A percentile compares a stretch with the other conserved stretches of the same genome.
These are phyloP conservation scores for Gavialis gangeticus DNA, from an alignment of 2,113 vertebrate genomes.

Conservation along the genomic window DNA sequence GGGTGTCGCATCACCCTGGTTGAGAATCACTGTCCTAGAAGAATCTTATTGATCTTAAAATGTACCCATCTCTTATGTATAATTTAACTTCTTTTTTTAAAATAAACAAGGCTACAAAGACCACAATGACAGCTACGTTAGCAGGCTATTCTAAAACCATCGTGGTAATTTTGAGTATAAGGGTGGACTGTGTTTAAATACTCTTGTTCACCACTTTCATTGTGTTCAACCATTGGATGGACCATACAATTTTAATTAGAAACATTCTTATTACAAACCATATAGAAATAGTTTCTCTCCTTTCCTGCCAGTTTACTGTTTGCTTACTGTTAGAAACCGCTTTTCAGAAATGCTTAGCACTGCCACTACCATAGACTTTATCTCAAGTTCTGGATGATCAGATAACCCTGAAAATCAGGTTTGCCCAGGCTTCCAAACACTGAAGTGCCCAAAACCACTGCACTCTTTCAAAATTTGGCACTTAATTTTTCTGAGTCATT, in stretches of 20 bases:
- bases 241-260: not conserved
- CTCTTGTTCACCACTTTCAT: not conserved
- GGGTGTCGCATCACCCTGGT: no score
- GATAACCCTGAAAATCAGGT: not conserved
- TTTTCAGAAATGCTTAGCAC: not conserved
- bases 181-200: not conserved
- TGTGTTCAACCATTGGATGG: not conserved
- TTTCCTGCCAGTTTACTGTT: not conserved
- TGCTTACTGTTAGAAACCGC: not conserved
- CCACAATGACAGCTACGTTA: not conserved
- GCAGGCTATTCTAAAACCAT: not conserved
- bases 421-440: not conserved
- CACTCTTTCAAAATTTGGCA: not conserved
- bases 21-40: no score
- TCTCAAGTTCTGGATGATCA: not conserved
- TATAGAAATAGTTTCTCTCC: not conserved
- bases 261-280: not conserved
- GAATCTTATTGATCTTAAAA: no score
- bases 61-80: no score
- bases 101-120: not conserved
- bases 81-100: no score
- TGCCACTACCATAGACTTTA: not conserved
- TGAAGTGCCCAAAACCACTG: not conserved
- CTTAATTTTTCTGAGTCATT: not conserved
- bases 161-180: not conserved